Percentiles rank a stretch among this genome's conserved stretches.
Evolutionary conservation across 2,888 invertebrate genomes (phyloP).

Genomic region (Urechis unicinctus): DNA sequence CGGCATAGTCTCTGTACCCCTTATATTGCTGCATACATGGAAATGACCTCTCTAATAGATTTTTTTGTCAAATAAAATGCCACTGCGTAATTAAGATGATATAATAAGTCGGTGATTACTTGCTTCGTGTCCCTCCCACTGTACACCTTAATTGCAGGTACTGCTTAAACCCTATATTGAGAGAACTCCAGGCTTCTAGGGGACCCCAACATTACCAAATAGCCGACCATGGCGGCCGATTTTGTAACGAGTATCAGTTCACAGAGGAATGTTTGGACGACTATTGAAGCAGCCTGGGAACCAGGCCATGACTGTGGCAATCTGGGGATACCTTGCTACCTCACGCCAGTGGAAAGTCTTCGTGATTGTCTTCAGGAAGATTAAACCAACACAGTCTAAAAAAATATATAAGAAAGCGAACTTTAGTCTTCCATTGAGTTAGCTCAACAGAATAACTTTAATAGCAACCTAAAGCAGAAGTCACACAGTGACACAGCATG

Average conservation of each 20-base stretch:
- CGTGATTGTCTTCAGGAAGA: slow-evolving; percentile 39
- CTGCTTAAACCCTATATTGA: no score
- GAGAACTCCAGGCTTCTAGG: slow-evolving; percentile 41
- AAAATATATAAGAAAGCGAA: no score
- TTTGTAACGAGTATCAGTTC: slow-evolving; percentile 46
- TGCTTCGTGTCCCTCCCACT: no score
- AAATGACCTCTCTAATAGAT: no score
- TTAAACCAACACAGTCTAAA: slow-evolving; percentile 36
- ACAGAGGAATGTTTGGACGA: slow-evolving; percentile 32
- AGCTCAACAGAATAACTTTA: no score
- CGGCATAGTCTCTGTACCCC: background rate
- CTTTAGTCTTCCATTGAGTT: no score
- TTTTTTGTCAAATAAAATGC: no score
- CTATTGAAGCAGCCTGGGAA: slow-evolving; percentile 46
- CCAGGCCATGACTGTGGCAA: slow-evolving; percentile 36
- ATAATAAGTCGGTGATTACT: no score
- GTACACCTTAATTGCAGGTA: no score
- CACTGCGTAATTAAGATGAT: no score
- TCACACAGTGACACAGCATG: no score
- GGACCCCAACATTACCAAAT: slow-evolving; percentile 47
- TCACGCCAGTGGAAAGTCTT: slow-evolving; percentile 37
- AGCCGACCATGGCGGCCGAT: slow-evolving; percentile 47
- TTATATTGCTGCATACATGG: background rate
- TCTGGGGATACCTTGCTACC: slow-evolving; percentile 41
- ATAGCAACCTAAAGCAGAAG: no score